phyloP scores from a whole-genome alignment of 2,113 vertebrate genomes.

The Monopterus albus region DNA sequence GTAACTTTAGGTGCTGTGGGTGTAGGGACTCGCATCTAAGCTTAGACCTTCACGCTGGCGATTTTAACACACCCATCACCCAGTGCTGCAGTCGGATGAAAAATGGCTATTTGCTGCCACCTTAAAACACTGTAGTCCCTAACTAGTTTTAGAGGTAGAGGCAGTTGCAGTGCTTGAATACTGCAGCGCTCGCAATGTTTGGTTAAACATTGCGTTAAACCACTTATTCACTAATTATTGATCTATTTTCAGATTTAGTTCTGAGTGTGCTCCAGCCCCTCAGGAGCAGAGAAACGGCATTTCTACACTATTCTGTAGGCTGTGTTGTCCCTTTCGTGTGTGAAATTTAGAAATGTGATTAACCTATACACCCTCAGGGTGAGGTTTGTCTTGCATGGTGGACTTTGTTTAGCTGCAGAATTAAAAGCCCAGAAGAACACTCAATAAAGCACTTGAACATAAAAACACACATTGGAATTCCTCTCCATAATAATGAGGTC shows the following conservation, averaged over 20 bases:
- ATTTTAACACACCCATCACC: constrained; percentile 47
- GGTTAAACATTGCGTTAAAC: neutral
- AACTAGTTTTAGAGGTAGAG: constrained; percentile 11
- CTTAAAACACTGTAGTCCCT: neutral
- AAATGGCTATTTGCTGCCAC: constrained; percentile 27
- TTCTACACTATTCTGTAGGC: constrained; percentile 32
- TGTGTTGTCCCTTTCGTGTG: constrained; percentile 27
- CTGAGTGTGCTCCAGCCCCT: neutral
- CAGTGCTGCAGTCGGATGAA: constrained; percentile 51
- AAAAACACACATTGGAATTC: constrained; percentile 26
- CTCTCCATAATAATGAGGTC: constrained; percentile 8
- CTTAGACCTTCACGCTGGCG: constrained; percentile 59
- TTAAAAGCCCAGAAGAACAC: constrained; percentile 28
- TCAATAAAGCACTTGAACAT: constrained; percentile 21
- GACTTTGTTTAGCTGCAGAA: constrained; percentile 40
- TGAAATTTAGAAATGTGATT: constrained; percentile 54
- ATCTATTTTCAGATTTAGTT: constrained; percentile 14
- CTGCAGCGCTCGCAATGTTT: neutral
- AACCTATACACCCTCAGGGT: constrained; percentile 39
- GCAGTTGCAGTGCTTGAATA: neutral
- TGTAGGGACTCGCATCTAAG: neutral
- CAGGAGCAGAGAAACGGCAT: neutral
- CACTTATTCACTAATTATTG: neutral
- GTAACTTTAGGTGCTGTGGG: constrained; percentile 5
- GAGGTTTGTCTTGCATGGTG: constrained; percentile 28